Evolutionary conservation across 2,888 invertebrate species (phyloP), one percentile per base, ranked within the genome.

Genomic region (Rotaria socialis): DNA sequence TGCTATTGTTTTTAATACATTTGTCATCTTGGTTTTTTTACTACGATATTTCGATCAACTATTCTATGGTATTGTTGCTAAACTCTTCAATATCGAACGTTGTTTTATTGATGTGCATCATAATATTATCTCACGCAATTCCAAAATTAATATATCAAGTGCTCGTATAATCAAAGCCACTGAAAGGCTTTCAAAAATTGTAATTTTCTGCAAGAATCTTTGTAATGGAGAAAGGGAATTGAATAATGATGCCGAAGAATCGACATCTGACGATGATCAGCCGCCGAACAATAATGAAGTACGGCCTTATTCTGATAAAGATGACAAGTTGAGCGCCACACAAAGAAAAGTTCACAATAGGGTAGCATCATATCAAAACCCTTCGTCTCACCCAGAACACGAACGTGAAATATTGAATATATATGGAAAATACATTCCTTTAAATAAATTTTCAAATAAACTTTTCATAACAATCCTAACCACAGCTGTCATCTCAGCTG

Each of bases 1-100:
- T 24, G 80, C 7, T n/a, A 47, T 80, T 4, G 14, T 80, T 80
- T 5, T 80, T 14, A 0, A 2, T 11, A 24, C 10, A 14, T 22
- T 0, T 14, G 0, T 47, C 0, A 0, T 47, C 4, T 24, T 80
- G n/a, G 10, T 16, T 0, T 8, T 47, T 43, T 19, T 80, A 2
- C 6, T 80, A 7, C 35, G 43, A n/a, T 0, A 7, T 11, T 47
- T 47, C 47, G 24, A 80, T 6, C 0, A 2, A 22, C 8, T 47
- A 80, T 80, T 80, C 24, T 80, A 43, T 6, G 24, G 47, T 47
- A 43, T 80, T 0, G 24, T 80, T 47, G 47, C 4, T 24, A 43
- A 80, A 80, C 43, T 80, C 1, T 47, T 80, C 3, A 80, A 80
- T 80, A 80, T 80, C 16, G 2, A 24, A 10, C 80, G 47, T n/a